These are phyloP conservation scores for Alauda arvensis DNA, from an alignment of 2,797 vertebrate genomes.

Conservation along the genomic window DNA sequence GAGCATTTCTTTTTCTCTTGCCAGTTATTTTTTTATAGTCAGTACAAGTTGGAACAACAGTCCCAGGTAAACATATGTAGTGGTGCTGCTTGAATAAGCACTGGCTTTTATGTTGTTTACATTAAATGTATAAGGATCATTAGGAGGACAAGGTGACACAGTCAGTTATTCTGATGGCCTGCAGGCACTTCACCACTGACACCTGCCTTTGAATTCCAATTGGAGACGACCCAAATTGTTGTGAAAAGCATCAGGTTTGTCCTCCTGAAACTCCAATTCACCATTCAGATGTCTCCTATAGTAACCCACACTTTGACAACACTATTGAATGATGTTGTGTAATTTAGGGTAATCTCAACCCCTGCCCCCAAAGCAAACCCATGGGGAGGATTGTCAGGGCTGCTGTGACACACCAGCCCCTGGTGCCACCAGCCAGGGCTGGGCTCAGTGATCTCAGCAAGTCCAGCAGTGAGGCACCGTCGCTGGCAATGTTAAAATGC, in stretches of 20 bases:
- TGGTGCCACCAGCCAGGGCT: not conserved
- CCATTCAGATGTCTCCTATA: not conserved
- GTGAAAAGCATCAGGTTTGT: conserved; percentile 11
- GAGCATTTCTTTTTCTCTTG: not conserved
- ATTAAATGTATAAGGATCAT: conserved; percentile 70
- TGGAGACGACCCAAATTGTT: conserved; percentile 57
- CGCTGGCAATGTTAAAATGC: conserved; percentile 9
- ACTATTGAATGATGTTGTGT: not conserved
- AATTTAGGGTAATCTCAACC: not conserved
- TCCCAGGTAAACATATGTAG: conserved; percentile 69
- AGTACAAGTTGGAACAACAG: conserved; percentile 51
- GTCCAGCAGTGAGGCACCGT: not conserved
- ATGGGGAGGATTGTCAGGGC: not conserved
- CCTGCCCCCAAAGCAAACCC: not conserved
- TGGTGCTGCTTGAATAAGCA: conserved; percentile 70
- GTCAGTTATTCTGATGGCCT: conserved; percentile 66
- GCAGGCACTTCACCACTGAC: conserved; percentile 63
- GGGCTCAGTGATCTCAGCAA: not conserved
- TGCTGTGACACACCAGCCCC: not conserved
- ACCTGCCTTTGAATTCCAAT: conserved; percentile 61
- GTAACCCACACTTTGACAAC: not conserved
- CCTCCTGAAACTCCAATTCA: conserved; percentile 20
- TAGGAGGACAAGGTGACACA: conserved; percentile 74
- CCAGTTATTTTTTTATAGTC: conserved; percentile 36
- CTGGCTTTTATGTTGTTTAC: conserved; percentile 69